Conservation (phyloP, 1,140 invertebrate genomes). For the Neelides sp. region DNA sequence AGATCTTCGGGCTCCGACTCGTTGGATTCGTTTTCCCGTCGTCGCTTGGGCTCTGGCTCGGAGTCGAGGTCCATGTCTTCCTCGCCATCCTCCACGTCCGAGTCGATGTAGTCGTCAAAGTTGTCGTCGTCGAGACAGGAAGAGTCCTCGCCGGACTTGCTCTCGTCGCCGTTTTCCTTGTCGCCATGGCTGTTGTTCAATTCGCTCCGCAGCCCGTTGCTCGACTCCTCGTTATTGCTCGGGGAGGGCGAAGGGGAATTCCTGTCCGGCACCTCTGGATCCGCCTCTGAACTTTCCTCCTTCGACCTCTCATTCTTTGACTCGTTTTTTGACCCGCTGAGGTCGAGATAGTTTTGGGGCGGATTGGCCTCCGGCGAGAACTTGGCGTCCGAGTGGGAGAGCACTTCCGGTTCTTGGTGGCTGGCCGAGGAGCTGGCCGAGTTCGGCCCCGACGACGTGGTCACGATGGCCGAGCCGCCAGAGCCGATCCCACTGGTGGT, state of each 20-base stretch:
- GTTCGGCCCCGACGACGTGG: slow-evolving; percentile 28
- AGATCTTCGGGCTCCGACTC: slow-evolving; percentile 23
- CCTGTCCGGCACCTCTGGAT: background rate
- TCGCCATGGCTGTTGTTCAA: background rate
- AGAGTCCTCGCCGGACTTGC: slow-evolving; percentile 35
- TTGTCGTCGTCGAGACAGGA: slow-evolving; percentile 57
- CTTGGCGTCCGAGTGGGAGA: too few species aligned
- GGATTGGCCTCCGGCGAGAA: background rate
- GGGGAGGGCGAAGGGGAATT: background rate
- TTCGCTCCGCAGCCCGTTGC: background rate
- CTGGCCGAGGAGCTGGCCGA: slow-evolving; percentile 20
- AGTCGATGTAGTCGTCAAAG: slow-evolving; percentile 51
- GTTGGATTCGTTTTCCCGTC: background rate
- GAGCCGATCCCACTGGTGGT: slow-evolving; percentile 26
- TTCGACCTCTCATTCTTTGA: too few species aligned
- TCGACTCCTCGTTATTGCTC: slow-evolving; percentile 1
- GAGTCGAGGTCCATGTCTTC: slow-evolving; percentile 19
- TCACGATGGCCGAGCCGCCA: slow-evolving; percentile 10
- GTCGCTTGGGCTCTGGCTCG: slow-evolving; percentile 9
- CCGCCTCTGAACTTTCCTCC: slow-evolving; percentile 1
- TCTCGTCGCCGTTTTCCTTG: slow-evolving; percentile 6
- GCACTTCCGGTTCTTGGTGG: slow-evolving; percentile 19
- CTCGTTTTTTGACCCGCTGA: background rate
- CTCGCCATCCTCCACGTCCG: slow-evolving; percentile 43
- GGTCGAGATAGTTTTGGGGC: background rate